A percentile compares a stretch with the other conserved stretches of the same genome.
Evolutionary conservation across 2,888 invertebrate genomes (phyloP).

Genomic region (Fragum whitleyi): DNA sequence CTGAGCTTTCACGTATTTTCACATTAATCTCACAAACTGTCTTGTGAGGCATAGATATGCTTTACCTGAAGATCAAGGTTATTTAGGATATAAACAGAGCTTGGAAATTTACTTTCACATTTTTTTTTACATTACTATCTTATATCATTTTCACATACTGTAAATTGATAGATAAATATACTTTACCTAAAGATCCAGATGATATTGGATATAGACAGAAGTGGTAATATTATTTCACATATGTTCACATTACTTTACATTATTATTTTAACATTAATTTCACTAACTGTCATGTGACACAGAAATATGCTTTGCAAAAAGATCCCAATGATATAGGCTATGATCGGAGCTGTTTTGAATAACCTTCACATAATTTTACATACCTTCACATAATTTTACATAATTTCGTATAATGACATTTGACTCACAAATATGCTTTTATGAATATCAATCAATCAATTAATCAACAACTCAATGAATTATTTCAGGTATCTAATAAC

Average conservation of each 20-base stretch:
- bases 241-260: background rate
- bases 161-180: slow-evolving; percentile 75
- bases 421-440: too few relatives aligned
- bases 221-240: slow-evolving; percentile 50
- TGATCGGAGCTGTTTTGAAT: slow-evolving; percentile 67
- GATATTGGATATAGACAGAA: slow-evolving; percentile 75
- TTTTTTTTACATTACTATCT: too few relatives aligned
- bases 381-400: too few relatives aligned
- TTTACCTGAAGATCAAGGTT: slow-evolving; percentile 76
- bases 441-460: too few relatives aligned
- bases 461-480: too few relatives aligned
- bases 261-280: background rate
- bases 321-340: slow-evolving; percentile 79
- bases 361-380: background rate
- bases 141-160: too few relatives aligned
- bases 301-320: slow-evolving; percentile 75
- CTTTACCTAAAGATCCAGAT: slow-evolving; percentile 76
- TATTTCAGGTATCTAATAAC: slow-evolving; percentile 35
- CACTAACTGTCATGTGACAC: slow-evolving; percentile 72
- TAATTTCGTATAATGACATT: too few relatives aligned
- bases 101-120: too few relatives aligned
- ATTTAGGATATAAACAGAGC: slow-evolving; percentile 73
- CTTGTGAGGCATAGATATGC: slow-evolving; percentile 76
- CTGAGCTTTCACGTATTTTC: slow-evolving; percentile 40
- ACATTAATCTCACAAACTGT: slow-evolving; percentile 20